A percentile compares a stretch with the other conserved stretches of the same genome.
phyloP scores from a whole-genome alignment of 2,797 vertebrate species.

The Gymnocypris eckloni region DNA sequence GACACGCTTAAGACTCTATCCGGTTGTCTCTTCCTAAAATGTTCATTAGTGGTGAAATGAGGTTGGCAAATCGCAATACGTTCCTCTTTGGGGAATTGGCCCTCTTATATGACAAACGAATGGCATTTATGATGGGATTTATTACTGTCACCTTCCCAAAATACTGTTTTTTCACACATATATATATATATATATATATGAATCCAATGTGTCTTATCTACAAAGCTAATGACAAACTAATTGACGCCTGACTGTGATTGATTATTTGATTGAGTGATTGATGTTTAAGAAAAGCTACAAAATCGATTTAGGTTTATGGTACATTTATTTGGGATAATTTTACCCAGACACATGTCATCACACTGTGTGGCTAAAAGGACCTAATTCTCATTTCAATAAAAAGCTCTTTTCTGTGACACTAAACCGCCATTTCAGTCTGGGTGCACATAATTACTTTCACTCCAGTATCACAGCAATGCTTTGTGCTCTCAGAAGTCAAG shows the following conservation, averaged over 20 bases:
- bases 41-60: conserved; percentile 30
- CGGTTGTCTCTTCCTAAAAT: conserved; percentile 33
- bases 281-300: not conserved
- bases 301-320: not conserved
- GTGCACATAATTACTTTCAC: conserved; percentile 21
- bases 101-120: conserved; percentile 57
- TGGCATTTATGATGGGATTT: conserved; percentile 52
- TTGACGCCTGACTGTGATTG: not conserved
- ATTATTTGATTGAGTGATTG: conserved; percentile 9
- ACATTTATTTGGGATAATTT: conserved; percentile 18
- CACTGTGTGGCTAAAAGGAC: not conserved
- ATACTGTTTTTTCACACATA: not conserved
- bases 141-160: conserved; percentile 42
- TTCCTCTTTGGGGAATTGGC: conserved; percentile 51
- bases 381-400: conserved; percentile 35
- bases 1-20: not conserved
- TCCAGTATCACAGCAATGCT: not conserved
- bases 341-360: conserved; percentile 4
- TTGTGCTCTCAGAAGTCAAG: conserved; percentile 2
- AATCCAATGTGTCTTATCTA: not conserved
- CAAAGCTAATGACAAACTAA: conserved; percentile 25
- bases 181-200: not conserved
- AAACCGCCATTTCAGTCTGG: conserved; percentile 2
- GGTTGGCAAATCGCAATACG: conserved; percentile 31
- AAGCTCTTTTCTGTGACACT: not conserved